These are phyloP conservation scores for Hemiscyllium ocellatum DNA, from an alignment of 2,113 vertebrate genomes.

Conservation along the genomic window DNA sequence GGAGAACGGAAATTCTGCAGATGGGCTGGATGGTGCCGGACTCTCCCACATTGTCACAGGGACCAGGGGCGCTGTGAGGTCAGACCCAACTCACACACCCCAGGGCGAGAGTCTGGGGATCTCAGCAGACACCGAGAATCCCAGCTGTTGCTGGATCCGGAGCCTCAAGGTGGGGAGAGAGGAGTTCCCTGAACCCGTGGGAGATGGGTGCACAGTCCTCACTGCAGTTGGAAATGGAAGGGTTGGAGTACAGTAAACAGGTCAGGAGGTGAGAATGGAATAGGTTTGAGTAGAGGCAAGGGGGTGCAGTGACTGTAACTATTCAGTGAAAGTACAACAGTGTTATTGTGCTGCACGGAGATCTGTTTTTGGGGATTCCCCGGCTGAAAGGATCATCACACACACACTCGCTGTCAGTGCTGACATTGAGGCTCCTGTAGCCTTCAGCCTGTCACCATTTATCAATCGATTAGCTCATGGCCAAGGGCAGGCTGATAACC, in stretches of 20 bases:
- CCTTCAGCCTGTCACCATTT: slow-evolving; percentile 16
- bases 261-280: not conserved
- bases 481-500: not conserved
- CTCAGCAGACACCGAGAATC: not conserved
- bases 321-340: too few species aligned
- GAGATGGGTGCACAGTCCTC: not conserved
- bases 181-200: not conserved
- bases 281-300: not conserved
- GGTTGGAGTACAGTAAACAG: not conserved
- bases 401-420: not conserved
- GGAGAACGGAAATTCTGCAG: not conserved
- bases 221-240: not conserved
- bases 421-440: not conserved
- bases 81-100: not conserved
- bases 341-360: too few species aligned
- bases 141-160: not conserved
- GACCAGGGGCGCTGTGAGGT: not conserved
- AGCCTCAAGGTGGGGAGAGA: too few species aligned
- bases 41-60: not conserved
- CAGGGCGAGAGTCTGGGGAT: not conserved
- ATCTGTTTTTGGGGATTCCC: not conserved
- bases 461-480: not conserved
- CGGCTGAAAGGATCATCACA: not conserved
- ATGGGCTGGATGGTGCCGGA: not conserved
- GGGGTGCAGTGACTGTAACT: not conserved